Evolutionary conservation across 2,797 vertebrate species (phyloP), one percentile per base, ranked within the genome.

Genomic region (Sciurus vulgaris): DNA sequence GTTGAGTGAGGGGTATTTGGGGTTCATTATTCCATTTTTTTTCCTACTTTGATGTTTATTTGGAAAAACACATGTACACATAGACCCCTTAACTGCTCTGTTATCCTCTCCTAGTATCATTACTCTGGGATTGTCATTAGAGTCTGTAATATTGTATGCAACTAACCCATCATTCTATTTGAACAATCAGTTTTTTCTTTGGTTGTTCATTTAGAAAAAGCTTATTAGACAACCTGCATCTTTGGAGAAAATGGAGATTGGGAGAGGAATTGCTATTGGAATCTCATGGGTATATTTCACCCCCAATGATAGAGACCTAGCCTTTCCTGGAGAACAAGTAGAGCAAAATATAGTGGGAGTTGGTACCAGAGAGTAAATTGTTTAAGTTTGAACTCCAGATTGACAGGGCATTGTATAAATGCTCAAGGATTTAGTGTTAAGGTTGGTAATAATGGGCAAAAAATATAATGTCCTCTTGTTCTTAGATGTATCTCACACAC

Each of bases 141-240:
- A 47, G 33, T 95, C 26, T 91, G 1, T 26, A 65, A 6, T 63
- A 35, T 30, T 67, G 47, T 87, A 38, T 38, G 38, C 38, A 59
- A 85, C 54, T 70, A 92, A 67, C n/a, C 24, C 65, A 33, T 93
- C 44, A 63, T 86, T 95, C 84, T 84, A 3, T 51, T 72, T 88
- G 86, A 18, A 78, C 51, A 72, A 3, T 93, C 33, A 54, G 5
- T 93, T 96, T 59, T 93, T 18, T 90, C 12, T 90, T 94, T 95
- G 82, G 28, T 96, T 94, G 8, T 95, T 94, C 7, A 35, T 93
- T 96, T 97, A 93, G 91, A 93, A 83, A 33, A 89, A 94, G 35
- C 59, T 3, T 93, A 41, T 86, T 44, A 72, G 51, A 67, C 51
- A 86, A 41, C 30, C 28, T 26, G 88, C 24, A 54, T 51, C 61